These are phyloP conservation scores for Syrphus vitripennis DNA, from an alignment of 2,888 invertebrate genomes.

Conservation along the genomic window DNA sequence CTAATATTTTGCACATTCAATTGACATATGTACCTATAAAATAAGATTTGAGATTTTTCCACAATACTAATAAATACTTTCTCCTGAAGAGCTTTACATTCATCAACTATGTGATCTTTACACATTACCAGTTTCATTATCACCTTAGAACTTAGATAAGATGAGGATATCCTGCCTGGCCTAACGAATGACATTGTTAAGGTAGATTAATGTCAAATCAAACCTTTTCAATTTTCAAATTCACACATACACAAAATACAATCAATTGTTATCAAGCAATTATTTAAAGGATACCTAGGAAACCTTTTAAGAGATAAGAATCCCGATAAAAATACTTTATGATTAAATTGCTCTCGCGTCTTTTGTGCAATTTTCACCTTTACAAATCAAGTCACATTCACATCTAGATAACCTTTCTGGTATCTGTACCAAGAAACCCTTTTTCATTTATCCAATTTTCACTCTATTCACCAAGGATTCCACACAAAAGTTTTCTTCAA, in stretches of 20 bases:
- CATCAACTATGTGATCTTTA: too few relatives aligned
- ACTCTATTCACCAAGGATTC: background rate
- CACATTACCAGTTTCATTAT: too few relatives aligned
- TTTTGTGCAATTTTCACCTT: constrained; percentile 7
- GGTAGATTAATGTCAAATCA: background rate
- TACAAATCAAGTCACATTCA: constrained; percentile 1
- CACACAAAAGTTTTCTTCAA: background rate
- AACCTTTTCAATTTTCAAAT: background rate
- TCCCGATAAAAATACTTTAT: background rate
- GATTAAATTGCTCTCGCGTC: background rate
- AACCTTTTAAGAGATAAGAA: background rate
- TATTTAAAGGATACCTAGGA: background rate
- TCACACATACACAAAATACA: background rate
- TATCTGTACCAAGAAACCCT: background rate
- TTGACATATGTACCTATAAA: too few relatives aligned
- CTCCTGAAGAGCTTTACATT: too few relatives aligned
- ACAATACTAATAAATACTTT: too few relatives aligned
- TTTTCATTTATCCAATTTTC: background rate
- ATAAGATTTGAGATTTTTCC: too few relatives aligned
- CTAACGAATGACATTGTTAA: background rate
- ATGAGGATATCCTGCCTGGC: background rate
- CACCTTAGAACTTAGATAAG: background rate
- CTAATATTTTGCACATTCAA: too few relatives aligned
- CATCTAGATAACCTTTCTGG: background rate
- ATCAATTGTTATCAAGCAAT: background rate